phyloP scores from a whole-genome alignment of 2,888 invertebrate genomes.

The Apodemia hepburni region DNA sequence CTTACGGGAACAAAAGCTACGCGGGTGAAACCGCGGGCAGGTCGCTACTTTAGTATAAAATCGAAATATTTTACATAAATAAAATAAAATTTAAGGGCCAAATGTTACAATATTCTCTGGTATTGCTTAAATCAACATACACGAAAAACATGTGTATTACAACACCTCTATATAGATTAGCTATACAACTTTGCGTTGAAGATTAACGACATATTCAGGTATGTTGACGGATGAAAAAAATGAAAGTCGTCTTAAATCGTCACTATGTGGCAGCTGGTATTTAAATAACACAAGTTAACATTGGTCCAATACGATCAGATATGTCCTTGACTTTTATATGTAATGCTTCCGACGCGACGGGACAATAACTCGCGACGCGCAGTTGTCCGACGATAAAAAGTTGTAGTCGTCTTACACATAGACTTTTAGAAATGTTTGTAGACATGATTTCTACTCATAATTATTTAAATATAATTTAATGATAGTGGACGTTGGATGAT shows the following conservation, averaged over 20 bases:
- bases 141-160: no score
- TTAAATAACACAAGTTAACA: slow-evolving; percentile 79
- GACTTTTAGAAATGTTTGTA: neutral
- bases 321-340: slow-evolving; percentile 73
- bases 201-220: slow-evolving; percentile 28
- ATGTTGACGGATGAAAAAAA: slow-evolving; percentile 39
- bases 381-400: slow-evolving; percentile 30
- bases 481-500: no score
- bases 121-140: no score
- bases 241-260: slow-evolving; percentile 64
- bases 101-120: no score
- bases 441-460: neutral
- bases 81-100: no score
- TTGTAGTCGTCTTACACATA: slow-evolving; percentile 17
- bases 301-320: slow-evolving; percentile 65
- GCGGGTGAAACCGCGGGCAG: no score
- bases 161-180: neutral
- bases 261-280: slow-evolving; percentile 54
- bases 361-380: slow-evolving; percentile 52
- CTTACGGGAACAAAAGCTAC: no score
- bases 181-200: neutral
- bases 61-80: no score
- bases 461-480: no score
- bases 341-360: slow-evolving; percentile 74
- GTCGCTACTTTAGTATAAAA: no score